Percentiles rank a stretch among this genome's conserved stretches.
Conservation (phyloP, 1,140 invertebrate genomes). For the Bombus difficillimus region DNA sequence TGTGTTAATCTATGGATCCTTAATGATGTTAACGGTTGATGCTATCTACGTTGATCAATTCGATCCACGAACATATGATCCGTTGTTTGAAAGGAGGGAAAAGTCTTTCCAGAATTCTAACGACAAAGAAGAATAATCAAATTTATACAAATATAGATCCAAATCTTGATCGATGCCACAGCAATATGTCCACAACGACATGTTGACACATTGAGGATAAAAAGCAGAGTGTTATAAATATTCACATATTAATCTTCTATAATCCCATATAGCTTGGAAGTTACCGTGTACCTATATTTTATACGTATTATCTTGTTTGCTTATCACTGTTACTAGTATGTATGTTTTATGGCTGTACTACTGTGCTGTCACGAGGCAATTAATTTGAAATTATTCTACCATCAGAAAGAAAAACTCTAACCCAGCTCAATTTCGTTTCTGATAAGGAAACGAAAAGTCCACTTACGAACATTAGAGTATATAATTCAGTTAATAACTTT, state of each 20-base stretch:
- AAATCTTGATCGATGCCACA: not conserved
- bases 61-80: not conserved
- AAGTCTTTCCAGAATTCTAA: not conserved
- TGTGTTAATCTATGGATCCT: not conserved
- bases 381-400: not conserved
- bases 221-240: not conserved
- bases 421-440: not conserved
- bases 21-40: not conserved
- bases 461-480: not conserved
- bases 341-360: not conserved
- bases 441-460: not conserved
- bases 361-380: not conserved
- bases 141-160: not conserved
- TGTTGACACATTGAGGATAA: not conserved
- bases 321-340: not conserved
- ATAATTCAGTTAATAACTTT: not conserved
- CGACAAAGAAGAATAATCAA: not conserved
- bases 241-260: not conserved
- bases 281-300: not conserved
- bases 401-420: not conserved
- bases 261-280: not conserved
- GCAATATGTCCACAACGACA: not conserved
- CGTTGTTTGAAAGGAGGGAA: not conserved
- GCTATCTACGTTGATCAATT: not conserved
- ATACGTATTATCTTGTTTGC: not conserved